Conservation (phyloP, 1,140 invertebrate genomes). For the Trichogramma pretiosum region DNA sequence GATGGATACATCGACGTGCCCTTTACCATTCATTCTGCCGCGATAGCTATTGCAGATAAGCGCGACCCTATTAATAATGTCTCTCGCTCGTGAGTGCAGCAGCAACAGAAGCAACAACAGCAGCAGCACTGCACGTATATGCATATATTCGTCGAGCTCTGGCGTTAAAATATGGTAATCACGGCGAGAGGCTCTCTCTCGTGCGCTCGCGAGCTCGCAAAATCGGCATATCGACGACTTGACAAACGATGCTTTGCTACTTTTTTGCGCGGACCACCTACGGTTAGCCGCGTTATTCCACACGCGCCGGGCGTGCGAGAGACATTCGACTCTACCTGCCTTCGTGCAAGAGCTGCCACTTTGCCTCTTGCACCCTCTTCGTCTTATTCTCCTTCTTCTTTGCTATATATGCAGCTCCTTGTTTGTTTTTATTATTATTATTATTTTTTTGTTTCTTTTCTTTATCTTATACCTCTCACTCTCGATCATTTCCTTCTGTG, state of each 20-base stretch:
- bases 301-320: background rate
- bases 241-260: constrained; percentile 43
- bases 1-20: constrained; percentile 12
- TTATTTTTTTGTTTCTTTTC: too few species aligned
- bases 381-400: too few species aligned
- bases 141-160: too few species aligned
- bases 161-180: constrained; percentile 42
- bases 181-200: too few species aligned
- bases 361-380: too few species aligned
- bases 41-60: constrained; percentile 13
- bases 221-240: constrained; percentile 45
- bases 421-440: too few species aligned
- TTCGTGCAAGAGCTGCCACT: constrained; percentile 25
- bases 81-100: background rate
- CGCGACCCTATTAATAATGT: constrained; percentile 15
- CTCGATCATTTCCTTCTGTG: background rate
- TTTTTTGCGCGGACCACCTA: constrained; percentile 42
- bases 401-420: too few species aligned
- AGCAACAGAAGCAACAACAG: too few species aligned
- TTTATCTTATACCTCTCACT: too few species aligned
- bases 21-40: background rate
- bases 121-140: background rate
- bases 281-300: constrained; percentile 21
- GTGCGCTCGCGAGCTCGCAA: too few species aligned
- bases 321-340: constrained; percentile 26